Conservation (phyloP, 2,888 invertebrate species). For the Folsomia manolachei region DNA sequence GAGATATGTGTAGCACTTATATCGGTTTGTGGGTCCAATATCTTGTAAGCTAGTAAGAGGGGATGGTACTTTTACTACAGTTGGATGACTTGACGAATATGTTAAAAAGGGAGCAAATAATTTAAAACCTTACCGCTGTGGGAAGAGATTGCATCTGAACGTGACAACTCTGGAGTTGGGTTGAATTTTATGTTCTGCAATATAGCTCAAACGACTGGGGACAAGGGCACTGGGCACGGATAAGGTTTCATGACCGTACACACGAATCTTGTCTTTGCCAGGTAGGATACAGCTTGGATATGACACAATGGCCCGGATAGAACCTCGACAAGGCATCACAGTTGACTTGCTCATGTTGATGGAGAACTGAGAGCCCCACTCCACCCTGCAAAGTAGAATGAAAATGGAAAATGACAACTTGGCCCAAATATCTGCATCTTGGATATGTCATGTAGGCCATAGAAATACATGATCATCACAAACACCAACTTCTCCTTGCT, state of each 20-base stretch:
- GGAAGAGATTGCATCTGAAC: constrained; percentile 47
- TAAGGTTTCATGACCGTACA: constrained; percentile 47
- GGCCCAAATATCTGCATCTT: neutral
- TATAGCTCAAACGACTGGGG: constrained; percentile 46
- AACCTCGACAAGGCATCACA: constrained; percentile 46
- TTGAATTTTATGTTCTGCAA: constrained; percentile 47
- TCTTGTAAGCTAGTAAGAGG: neutral
- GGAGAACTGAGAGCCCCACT: constrained; percentile 48
- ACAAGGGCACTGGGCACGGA: constrained; percentile 48
- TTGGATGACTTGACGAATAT: neutral
- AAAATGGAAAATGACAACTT: neutral
- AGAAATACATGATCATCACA: neutral
- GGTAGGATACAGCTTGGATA: constrained; percentile 44
- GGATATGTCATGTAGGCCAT: neutral
- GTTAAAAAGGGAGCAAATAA: no score
- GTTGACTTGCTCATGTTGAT: constrained; percentile 39
- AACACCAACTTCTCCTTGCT: no score
- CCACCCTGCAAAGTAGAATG: constrained; percentile 38
- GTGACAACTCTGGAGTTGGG: constrained; percentile 32
- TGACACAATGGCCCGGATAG: constrained; percentile 36
- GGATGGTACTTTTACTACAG: neutral
- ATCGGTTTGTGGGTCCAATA: no score
- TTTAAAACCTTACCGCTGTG: constrained; percentile 44
- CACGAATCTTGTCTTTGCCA: constrained; percentile 46
- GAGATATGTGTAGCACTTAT: no score